A percentile compares a stretch with the other conserved stretches of the same genome.
These are phyloP conservation scores for Pogonus chalceus DNA, from an alignment of 1,140 invertebrate species.

Conservation along the genomic window DNA sequence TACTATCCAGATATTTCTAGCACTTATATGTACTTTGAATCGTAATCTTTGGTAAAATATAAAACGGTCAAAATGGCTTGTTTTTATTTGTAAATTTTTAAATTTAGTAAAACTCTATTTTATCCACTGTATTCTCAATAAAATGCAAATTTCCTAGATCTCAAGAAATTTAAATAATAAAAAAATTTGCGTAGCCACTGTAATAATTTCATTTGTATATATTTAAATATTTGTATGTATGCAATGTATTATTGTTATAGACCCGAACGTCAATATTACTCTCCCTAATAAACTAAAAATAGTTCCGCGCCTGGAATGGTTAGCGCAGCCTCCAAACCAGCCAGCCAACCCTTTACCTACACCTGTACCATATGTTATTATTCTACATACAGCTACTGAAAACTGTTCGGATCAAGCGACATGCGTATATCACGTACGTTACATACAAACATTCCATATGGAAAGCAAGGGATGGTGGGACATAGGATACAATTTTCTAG, in stretches of 20 bases:
- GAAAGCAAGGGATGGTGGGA: conserved; percentile 50
- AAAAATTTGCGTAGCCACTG: not conserved
- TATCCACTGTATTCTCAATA: too few relatives aligned
- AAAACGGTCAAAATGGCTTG: too few relatives aligned
- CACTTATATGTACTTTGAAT: too few relatives aligned
- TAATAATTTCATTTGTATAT: not conserved
- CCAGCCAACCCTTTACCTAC: conserved; percentile 30
- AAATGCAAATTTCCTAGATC: too few relatives aligned
- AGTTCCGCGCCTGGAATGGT: conserved; percentile 43
- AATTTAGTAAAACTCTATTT: too few relatives aligned
- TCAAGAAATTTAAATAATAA: too few relatives aligned
- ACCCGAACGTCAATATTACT: not conserved
- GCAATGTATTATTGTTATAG: not conserved
- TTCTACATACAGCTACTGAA: conserved; percentile 40
- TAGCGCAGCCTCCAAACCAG: conserved; percentile 45
- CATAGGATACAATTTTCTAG: conserved; percentile 63
- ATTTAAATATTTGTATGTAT: not conserved
- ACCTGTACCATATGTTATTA: conserved; percentile 43
- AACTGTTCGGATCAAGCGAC: conserved; percentile 34
- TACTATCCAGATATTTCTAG: too few relatives aligned
- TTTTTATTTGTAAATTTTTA: too few relatives aligned
- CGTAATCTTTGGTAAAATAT: too few relatives aligned
- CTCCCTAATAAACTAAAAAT: conserved; percentile 22
- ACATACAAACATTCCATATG: conserved; percentile 64
- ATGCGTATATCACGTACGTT: conserved; percentile 35